A percentile compares a stretch with the other conserved stretches of the same genome.
These are phyloP conservation scores for Spinus olivaceus DNA, from an alignment of 2,797 vertebrate genomes.

Conservation along the genomic window DNA sequence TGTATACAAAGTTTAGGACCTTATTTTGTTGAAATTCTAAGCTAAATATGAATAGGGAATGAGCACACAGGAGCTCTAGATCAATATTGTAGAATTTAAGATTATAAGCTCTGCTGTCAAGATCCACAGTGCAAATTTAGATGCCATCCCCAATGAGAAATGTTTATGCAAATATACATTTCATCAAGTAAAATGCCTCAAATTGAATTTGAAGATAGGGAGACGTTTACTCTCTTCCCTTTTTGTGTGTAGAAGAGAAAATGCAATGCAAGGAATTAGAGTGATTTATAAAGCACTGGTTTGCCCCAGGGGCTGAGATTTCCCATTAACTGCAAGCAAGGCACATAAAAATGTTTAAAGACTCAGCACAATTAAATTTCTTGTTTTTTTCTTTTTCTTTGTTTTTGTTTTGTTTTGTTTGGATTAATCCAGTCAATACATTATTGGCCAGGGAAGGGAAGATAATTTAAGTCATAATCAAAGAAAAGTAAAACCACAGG, in stretches of 20 bases:
- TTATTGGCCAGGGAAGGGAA: background rate
- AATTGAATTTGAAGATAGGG: background rate
- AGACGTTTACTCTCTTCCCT: background rate
- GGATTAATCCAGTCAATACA: background rate
- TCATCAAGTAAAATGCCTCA: background rate
- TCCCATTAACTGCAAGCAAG: background rate
- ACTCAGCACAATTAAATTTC: background rate
- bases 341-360: background rate
- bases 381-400: fast-evolving
- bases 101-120: background rate
- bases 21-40: background rate
- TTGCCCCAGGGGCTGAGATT: background rate
- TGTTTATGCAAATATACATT: background rate
- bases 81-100: background rate
- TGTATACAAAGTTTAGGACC: background rate
- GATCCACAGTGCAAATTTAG: background rate
- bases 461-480: background rate
- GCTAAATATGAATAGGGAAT: background rate
- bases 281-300: background rate
- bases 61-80: background rate
- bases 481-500: background rate
- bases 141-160: background rate
- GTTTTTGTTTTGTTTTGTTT: fast-evolving
- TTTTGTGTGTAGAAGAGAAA: background rate
- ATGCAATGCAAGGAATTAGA: background rate